These are phyloP conservation scores for Catocala sponsa DNA, from an alignment of 2,888 invertebrate genomes.

Conservation along the genomic window DNA sequence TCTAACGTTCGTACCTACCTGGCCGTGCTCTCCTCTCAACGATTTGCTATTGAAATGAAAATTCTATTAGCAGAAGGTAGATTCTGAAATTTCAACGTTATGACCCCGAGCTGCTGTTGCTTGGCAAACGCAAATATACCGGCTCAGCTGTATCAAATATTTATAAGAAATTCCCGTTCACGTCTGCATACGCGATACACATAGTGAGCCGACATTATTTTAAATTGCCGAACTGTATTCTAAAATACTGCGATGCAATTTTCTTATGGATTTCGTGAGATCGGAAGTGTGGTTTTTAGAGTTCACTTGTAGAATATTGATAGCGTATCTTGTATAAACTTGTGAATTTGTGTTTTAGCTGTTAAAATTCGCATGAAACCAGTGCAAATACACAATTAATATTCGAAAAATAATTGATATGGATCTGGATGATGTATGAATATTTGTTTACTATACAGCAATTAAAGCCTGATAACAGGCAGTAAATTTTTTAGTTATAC, in stretches of 20 bases:
- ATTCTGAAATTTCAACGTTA: conserved; percentile 65
- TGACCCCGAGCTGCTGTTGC: conserved; percentile 56
- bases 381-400: too few relatives aligned
- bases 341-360: neutral
- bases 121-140: conserved; percentile 69
- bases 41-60: conserved; percentile 70
- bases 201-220: conserved; percentile 63
- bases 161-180: conserved; percentile 74
- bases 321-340: neutral
- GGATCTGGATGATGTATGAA: too few relatives aligned
- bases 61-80: conserved; percentile 67
- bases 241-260: conserved; percentile 57
- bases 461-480: too few relatives aligned
- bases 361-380: conserved; percentile 1
- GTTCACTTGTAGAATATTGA: conserved; percentile 1
- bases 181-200: conserved; percentile 64
- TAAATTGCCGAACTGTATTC: conserved; percentile 58
- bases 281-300: conserved; percentile 16
- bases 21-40: conserved; percentile 42
- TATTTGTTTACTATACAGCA: too few relatives aligned
- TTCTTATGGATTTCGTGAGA: conserved; percentile 43
- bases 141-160: conserved; percentile 75
- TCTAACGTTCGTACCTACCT: conserved; percentile 36
- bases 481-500: too few relatives aligned
- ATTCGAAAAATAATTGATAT: too few relatives aligned